phyloP scores from a whole-genome alignment of 2,888 invertebrate genomes.

The Mechanitis mazaeus region DNA sequence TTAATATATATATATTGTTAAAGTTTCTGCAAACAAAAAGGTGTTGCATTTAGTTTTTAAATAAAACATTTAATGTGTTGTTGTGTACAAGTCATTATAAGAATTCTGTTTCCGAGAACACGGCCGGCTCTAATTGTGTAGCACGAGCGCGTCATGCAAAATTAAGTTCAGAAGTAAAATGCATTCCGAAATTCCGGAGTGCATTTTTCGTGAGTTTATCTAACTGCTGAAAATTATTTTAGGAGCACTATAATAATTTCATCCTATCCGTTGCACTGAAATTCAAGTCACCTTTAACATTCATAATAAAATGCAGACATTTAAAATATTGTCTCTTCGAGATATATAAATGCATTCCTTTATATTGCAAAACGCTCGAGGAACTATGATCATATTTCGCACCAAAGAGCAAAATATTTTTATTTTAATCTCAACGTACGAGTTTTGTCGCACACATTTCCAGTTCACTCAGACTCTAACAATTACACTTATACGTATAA shows the following conservation, averaged over 20 bases:
- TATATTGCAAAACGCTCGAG: neutral
- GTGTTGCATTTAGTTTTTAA: neutral
- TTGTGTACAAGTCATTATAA: constrained; percentile 18
- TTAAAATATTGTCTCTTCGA: too few relatives aligned
- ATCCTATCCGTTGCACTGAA: too few relatives aligned
- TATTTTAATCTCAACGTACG: constrained; percentile 2
- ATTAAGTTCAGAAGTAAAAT: neutral
- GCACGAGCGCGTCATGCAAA: constrained; percentile 17
- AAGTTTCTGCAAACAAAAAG: neutral
- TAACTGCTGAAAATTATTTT: too few relatives aligned
- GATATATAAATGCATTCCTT: neutral
- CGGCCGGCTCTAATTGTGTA: constrained; percentile 18
- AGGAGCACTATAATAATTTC: too few relatives aligned
- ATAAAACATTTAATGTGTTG: constrained; percentile 10
- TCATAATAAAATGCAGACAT: too few relatives aligned
- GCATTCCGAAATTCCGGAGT: neutral
- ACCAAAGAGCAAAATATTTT: neutral
- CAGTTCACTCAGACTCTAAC: constrained; percentile 1
- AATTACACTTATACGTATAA: constrained; percentile 2
- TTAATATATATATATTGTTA: too few relatives aligned
- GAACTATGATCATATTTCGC: neutral
- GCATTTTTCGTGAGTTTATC: too few relatives aligned
- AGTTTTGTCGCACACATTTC: neutral
- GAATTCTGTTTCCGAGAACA: constrained; percentile 11
- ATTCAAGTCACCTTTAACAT: too few relatives aligned